These are phyloP conservation scores for cat (Felis catus) DNA, from an alignment of 2,113 vertebrate species.

Conservation along the genomic window DNA sequence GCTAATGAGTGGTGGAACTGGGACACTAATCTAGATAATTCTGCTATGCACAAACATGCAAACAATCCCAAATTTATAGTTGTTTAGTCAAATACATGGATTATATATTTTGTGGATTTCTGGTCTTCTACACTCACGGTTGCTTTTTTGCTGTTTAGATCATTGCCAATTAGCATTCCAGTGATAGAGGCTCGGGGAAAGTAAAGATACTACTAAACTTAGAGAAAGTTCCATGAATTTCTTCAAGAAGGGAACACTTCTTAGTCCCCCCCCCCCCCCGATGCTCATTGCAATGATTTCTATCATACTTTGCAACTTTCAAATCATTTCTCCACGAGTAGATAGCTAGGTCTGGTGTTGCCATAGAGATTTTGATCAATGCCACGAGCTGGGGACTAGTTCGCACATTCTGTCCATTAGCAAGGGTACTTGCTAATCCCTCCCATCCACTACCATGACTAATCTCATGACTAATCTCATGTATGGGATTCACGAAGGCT, in stretches of 20 bases:
- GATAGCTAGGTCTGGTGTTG: neutral
- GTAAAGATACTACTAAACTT: neutral
- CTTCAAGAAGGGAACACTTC: neutral
- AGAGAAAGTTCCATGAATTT: neutral
- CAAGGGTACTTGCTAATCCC: constrained; percentile 11
- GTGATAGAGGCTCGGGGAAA: neutral
- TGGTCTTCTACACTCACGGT: neutral
- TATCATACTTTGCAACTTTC: neutral
- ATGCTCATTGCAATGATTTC: neutral
- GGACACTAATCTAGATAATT: neutral
- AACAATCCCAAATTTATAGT: neutral
- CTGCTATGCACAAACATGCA: neutral
- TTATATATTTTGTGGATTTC: neutral
- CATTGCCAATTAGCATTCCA: neutral
- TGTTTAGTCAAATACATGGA: neutral
- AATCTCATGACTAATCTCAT: neutral
- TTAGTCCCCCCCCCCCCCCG: neutral
- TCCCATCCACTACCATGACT: constrained; percentile 35
- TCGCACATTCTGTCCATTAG: constrained; percentile 56
- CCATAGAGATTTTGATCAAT: constrained; percentile 51
- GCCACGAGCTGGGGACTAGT: neutral
- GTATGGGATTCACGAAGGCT: constrained; percentile 39
- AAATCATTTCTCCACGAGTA: constrained; percentile 50
- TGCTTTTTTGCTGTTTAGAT: neutral
- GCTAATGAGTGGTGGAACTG: neutral